Evolutionary conservation across 1,140 invertebrate species (phyloP).

Genomic region (Sycophaga agraensis): DNA sequence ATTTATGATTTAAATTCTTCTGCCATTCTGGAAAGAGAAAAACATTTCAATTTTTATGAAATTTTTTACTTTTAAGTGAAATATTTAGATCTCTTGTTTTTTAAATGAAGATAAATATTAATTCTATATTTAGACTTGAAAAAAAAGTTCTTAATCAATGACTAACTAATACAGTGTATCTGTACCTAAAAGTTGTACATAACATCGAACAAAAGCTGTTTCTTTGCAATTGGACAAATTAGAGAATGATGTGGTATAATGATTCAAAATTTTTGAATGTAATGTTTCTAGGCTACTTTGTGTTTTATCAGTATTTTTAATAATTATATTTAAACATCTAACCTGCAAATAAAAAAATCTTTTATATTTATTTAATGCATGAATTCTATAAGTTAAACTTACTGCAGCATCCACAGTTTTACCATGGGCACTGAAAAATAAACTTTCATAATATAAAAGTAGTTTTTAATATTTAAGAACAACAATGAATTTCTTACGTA

Average conservation of each 20-base stretch:
- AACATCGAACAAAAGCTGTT: conserved; percentile 49
- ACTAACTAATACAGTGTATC: neutral
- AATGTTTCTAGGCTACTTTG: conserved; percentile 50
- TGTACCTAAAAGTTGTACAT: conserved; percentile 57
- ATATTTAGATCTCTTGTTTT: too few relatives aligned
- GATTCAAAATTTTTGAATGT: conserved; percentile 48
- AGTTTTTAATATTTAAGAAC: conserved; percentile 7
- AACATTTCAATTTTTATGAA: neutral
- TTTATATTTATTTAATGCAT: neutral
- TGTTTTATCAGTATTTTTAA: conserved; percentile 49
- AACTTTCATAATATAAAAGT: conserved; percentile 20
- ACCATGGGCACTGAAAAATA: conserved; percentile 56
- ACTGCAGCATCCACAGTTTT: conserved; percentile 56
- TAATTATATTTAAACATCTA: conserved; percentile 52
- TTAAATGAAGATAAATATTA: too few relatives aligned
- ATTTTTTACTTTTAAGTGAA: conserved; percentile 2
- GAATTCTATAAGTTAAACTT: conserved; percentile 36
- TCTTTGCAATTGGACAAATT: conserved; percentile 50
- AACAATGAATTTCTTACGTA: conserved; percentile 48
- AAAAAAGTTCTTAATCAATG: neutral
- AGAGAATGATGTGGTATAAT: conserved; percentile 52
- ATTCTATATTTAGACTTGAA: too few relatives aligned
- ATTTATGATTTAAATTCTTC: conserved; percentile 43
- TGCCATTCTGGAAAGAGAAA: conserved; percentile 51
- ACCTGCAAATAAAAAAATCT: conserved; percentile 43